phyloP scores from a whole-genome alignment of 2,797 vertebrate species.

The Bradypus variegatus region DNA sequence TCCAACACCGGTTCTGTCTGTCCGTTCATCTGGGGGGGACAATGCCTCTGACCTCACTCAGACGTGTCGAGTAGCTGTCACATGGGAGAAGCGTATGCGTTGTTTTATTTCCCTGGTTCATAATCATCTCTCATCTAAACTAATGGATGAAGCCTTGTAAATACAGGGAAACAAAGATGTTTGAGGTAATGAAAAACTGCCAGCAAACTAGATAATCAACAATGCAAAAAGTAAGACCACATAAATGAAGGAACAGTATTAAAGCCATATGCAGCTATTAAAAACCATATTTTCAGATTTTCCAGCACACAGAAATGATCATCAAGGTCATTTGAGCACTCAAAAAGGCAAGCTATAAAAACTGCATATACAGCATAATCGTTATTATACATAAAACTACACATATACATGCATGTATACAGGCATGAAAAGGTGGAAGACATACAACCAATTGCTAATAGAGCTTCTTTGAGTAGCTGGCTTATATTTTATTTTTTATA shows the following conservation, averaged over 20 bases:
- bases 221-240: not conserved
- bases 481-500: not conserved
- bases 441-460: not conserved
- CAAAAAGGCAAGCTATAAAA: not conserved
- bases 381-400: not conserved
- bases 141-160: not conserved
- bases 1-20: not conserved
- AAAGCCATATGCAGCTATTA: not conserved
- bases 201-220: not conserved
- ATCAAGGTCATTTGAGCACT: not conserved
- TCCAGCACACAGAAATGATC: not conserved
- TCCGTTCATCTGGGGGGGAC: not conserved
- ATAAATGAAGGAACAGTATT: not conserved
- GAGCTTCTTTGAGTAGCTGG: not conserved
- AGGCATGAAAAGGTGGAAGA: not conserved
- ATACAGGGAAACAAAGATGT: not conserved
- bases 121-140: not conserved
- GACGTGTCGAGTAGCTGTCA: not conserved
- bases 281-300: constrained; percentile 18
- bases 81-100: not conserved
- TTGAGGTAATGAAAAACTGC: not conserved
- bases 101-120: not conserved
- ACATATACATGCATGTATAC: not conserved
- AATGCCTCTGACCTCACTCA: not conserved
- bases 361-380: not conserved